Conservation (phyloP, 2,888 invertebrate genomes). For the Willowsia nigromaculata region DNA sequence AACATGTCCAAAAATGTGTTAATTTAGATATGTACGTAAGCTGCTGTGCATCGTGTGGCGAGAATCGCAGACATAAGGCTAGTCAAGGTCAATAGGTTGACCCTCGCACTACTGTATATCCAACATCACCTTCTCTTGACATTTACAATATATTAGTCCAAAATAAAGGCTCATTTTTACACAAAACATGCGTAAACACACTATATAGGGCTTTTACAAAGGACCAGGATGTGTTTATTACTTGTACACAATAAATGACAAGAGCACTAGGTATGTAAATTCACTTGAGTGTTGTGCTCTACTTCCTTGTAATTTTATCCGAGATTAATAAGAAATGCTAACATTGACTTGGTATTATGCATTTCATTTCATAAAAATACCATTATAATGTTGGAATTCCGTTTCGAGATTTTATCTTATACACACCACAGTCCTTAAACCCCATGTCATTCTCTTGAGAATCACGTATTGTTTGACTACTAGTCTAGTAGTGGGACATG, state of each 20-base stretch:
- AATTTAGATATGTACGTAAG: too few relatives aligned
- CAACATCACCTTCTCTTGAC: background rate
- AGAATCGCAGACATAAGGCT: background rate
- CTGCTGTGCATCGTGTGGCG: background rate
- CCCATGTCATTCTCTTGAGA: too few relatives aligned
- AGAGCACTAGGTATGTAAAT: background rate
- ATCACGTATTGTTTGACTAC: too few relatives aligned
- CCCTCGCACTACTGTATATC: background rate
- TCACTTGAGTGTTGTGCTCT: background rate
- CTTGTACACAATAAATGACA: background rate
- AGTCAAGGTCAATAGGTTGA: constrained; percentile 1
- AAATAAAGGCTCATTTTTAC: too few relatives aligned
- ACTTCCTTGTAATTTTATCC: constrained; percentile 9
- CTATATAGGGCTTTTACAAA: background rate
- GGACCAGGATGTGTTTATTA: constrained; percentile 5
- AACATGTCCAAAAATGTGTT: background rate
- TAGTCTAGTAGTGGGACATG: background rate
- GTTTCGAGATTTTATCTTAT: too few relatives aligned
- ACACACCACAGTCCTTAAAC: too few relatives aligned
- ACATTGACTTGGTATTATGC: background rate
- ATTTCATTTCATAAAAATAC: too few relatives aligned
- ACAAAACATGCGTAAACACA: too few relatives aligned
- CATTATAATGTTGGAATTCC: too few relatives aligned
- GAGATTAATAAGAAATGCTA: background rate
- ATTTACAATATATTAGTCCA: background rate